These are phyloP conservation scores for Mastomys natalensis DNA, from an alignment of 2,113 vertebrate species.

Conservation along the genomic window DNA sequence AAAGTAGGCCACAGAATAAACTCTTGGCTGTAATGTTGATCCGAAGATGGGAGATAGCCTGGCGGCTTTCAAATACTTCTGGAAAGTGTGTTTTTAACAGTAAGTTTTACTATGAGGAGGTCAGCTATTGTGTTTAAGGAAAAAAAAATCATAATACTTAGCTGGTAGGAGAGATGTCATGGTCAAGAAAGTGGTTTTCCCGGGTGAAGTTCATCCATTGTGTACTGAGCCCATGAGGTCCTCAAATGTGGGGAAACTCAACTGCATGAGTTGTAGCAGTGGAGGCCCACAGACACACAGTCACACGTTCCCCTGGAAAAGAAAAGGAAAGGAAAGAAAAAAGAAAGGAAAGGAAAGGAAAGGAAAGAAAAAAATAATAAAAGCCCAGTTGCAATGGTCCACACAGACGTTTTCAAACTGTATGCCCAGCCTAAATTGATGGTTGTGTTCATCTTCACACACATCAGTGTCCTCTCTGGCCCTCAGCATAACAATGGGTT, in stretches of 20 bases:
- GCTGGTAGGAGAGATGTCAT: not conserved
- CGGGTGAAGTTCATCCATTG: not conserved
- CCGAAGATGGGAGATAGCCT: not conserved
- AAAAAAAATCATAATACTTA: not conserved
- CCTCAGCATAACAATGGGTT: not conserved
- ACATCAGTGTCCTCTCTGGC: not conserved
- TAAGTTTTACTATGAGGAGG: not conserved
- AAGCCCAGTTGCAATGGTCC: not conserved
- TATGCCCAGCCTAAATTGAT: not conserved
- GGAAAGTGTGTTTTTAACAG: not conserved
- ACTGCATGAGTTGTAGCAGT: not conserved
- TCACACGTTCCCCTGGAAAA: not conserved
- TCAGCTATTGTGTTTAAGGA: not conserved
- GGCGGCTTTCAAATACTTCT: not conserved
- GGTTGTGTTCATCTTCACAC: not conserved
- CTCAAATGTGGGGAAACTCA: not conserved
- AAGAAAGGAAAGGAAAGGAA: not conserved
- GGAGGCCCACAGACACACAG: not conserved
- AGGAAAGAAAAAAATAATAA: not conserved
- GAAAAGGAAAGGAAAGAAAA: not conserved
- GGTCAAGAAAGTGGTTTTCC: not conserved
- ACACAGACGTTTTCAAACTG: not conserved
- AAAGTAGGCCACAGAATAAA: not conserved
- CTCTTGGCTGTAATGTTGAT: not conserved
- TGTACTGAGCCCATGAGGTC: not conserved